Evolutionary conservation across 2,797 vertebrate genomes (phyloP).

Genomic region (Arrhamphus sclerolepis): DNA sequence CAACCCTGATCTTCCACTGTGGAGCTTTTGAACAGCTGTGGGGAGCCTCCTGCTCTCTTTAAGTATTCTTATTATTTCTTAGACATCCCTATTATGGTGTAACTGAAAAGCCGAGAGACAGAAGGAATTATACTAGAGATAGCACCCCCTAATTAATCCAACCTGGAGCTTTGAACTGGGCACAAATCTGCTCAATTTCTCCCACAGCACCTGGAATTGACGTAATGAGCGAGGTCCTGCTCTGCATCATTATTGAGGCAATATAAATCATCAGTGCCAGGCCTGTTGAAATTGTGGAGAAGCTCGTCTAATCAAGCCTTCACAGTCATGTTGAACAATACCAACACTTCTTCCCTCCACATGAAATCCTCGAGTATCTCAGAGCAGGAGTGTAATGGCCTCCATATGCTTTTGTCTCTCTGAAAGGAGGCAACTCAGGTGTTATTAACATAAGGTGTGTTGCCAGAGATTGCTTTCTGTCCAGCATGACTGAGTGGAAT

Average conservation of each 20-base stretch:
- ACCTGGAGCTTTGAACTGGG: conserved; percentile 32
- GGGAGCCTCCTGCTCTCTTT: not conserved
- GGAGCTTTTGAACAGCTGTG: conserved; percentile 9
- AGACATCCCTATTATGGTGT: not conserved
- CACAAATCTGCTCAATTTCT: conserved; percentile 48
- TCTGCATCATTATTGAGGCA: conserved; percentile 36
- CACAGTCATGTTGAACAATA: conserved; percentile 56
- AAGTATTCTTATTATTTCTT: not conserved
- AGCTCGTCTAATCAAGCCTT: conserved; percentile 66
- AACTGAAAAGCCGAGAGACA: conserved; percentile 1
- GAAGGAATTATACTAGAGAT: conserved; percentile 20
- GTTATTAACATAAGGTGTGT: conserved; percentile 77
- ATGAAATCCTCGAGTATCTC: conserved; percentile 47
- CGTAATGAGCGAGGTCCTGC: conserved; percentile 48
- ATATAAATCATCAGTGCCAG: conserved; percentile 38
- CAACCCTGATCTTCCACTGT: not conserved
- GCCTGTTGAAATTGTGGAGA: conserved; percentile 45
- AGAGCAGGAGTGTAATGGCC: conserved; percentile 43
- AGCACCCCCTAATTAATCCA: conserved; percentile 27
- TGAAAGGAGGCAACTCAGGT: conserved; percentile 66
- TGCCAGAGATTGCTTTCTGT: conserved; percentile 83
- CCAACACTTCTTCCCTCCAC: conserved; percentile 31
- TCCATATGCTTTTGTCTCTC: conserved; percentile 62
- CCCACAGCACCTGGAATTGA: conserved; percentile 44
- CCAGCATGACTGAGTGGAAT: conserved; percentile 74